phyloP scores from a whole-genome alignment of 2,797 vertebrate species.

The Notolepis coatsorum region DNA sequence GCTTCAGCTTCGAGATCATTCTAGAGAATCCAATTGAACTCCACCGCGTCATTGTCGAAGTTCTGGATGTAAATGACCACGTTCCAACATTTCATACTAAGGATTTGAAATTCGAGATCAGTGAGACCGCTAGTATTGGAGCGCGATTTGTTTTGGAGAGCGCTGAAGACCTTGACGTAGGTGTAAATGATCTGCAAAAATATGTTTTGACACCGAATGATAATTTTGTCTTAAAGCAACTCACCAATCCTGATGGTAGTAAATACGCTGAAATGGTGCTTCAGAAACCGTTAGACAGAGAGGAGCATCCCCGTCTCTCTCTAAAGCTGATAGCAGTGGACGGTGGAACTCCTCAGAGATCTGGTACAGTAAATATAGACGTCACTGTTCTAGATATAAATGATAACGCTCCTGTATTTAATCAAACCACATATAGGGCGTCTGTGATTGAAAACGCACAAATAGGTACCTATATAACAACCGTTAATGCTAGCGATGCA shows the following conservation, averaged over 20 bases:
- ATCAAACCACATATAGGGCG: conserved; percentile 38
- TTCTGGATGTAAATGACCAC: conserved; percentile 79
- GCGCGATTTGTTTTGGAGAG: conserved; percentile 55
- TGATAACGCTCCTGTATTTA: conserved; percentile 61
- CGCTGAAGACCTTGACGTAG: conserved; percentile 52
- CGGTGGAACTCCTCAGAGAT: conserved; percentile 63
- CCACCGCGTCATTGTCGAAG: conserved; percentile 71
- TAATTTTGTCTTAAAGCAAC: no score
- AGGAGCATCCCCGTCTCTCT: no score
- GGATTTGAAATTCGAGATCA: conserved; percentile 60
- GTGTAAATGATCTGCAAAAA: conserved; percentile 44
- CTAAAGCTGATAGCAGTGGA: no score
- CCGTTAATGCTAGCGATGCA: conserved; percentile 42
- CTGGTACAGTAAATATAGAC: conserved; percentile 63
- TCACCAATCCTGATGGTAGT: no score
- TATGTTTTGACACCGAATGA: conserved; percentile 47
- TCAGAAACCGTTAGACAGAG: no score
- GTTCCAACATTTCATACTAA: conserved; percentile 63
- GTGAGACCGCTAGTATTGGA: conserved; percentile 42
- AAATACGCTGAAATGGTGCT: no score
- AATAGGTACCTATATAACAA: conserved; percentile 24
- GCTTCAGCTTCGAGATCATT: conserved; percentile 68
- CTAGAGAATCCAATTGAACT: conserved; percentile 77
- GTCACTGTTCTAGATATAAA: conserved; percentile 69
- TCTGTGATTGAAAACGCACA: conserved; percentile 26